phyloP scores from a whole-genome alignment of 2,888 invertebrate genomes.

The Protonemura montana region DNA sequence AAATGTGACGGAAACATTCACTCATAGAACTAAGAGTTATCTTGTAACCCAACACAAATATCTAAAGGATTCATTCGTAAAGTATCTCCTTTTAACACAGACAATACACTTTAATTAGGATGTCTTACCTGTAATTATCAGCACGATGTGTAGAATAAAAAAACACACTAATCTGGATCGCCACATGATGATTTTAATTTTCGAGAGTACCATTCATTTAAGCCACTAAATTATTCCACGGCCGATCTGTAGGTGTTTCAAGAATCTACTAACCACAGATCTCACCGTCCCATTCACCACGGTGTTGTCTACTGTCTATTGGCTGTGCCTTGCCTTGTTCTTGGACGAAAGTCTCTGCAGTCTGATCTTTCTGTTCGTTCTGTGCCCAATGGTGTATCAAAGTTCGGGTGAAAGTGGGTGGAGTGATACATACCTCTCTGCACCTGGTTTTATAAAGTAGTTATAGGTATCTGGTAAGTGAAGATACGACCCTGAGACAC shows the following conservation, averaged over 20 bases:
- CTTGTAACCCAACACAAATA: no score
- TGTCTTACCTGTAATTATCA: background rate
- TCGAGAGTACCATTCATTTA: conserved; percentile 26
- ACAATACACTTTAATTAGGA: background rate
- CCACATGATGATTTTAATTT: background rate
- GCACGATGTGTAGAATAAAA: background rate
- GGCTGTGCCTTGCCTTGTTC: background rate
- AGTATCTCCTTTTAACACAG: no score
- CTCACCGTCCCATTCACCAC: background rate
- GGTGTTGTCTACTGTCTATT: conserved; percentile 17
- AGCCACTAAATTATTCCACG: background rate
- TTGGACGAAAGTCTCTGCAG: background rate
- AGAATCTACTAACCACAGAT: conserved; percentile 7
- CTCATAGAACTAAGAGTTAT: background rate
- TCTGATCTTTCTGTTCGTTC: conserved; percentile 15
- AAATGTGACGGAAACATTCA: background rate
- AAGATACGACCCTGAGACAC: conserved; percentile 1
- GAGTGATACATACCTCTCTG: conserved; percentile 1
- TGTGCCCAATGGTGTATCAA: conserved; percentile 32
- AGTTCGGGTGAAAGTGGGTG: conserved; percentile 36
- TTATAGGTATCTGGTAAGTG: background rate
- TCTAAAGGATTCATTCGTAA: no score
- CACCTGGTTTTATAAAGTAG: conserved; percentile 9
- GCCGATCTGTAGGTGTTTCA: background rate
- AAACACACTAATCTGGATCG: background rate